Percentiles rank a stretch among this genome's conserved stretches.
Conservation (phyloP, 2,113 vertebrate genomes). For the Scytalopus superciliaris region DNA sequence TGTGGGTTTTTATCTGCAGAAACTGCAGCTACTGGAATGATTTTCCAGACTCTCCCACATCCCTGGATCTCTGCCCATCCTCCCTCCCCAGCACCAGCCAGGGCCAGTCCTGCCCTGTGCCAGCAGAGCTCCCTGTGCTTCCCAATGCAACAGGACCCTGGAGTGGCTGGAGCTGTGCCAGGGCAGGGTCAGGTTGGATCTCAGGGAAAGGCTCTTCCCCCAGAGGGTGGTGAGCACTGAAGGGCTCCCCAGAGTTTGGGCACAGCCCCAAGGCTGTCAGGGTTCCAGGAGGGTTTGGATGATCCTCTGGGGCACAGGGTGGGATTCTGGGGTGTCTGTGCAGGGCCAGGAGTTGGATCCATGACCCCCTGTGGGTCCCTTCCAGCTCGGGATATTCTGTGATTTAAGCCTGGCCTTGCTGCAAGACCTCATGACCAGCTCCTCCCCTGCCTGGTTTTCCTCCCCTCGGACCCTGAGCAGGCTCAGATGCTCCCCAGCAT, state of each 20-base stretch:
- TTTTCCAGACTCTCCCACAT: background rate
- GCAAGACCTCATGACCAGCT: accelerated
- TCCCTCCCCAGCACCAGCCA: background rate
- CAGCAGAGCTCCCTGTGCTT: background rate
- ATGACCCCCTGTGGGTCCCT: background rate
- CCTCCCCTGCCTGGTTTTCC: no score
- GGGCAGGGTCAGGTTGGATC: no score
- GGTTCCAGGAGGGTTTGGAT: no score
- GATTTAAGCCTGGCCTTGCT: background rate
- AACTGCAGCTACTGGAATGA: background rate
- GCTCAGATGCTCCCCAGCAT: background rate
- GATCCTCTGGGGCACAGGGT: no score
- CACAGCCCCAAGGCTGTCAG: no score
- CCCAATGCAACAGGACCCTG: background rate
- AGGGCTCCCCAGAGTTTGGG: no score
- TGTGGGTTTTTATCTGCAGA: background rate
- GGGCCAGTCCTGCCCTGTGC: background rate
- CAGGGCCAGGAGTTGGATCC: background rate
- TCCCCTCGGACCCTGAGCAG: accelerated
- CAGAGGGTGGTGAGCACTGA: no score
- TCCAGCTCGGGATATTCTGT: background rate
- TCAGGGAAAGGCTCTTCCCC: no score
- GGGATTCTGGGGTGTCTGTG: no score
- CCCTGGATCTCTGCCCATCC: background rate
- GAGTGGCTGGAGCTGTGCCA: no score